Evolutionary conservation across 92 coral and sea anemone species (phyloP).

Genomic region (Epizoanthus ramosus): DNA sequence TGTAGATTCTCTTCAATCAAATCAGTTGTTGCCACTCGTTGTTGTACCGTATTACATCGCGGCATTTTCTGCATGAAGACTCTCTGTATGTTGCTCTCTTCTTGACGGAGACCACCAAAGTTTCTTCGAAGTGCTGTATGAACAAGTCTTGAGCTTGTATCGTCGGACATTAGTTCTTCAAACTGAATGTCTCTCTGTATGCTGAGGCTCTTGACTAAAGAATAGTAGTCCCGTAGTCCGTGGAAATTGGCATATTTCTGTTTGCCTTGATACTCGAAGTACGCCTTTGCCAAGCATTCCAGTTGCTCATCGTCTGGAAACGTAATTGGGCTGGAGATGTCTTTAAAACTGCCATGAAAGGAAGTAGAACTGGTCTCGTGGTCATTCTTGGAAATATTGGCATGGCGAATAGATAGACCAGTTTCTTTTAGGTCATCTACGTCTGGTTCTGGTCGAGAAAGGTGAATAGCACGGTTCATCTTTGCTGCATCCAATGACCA

Average conservation of each 20-base stretch:
- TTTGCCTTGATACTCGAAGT: slow-evolving; percentile 68
- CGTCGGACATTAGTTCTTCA: slow-evolving; percentile 32
- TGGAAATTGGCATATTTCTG: slow-evolving; percentile 88
- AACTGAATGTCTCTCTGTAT: neutral
- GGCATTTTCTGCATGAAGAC: slow-evolving; percentile 72
- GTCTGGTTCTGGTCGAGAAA: slow-evolving; percentile 97
- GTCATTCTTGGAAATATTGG: slow-evolving; percentile 37
- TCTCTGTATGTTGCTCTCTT: slow-evolving; percentile 65
- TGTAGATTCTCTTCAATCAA: slow-evolving; percentile 83
- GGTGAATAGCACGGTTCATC: slow-evolving; percentile 98
- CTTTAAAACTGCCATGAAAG: neutral
- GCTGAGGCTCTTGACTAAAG: slow-evolving; percentile 89
- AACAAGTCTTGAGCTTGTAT: slow-evolving; percentile 54
- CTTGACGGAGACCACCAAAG: slow-evolving; percentile 89
- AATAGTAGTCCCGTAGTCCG: slow-evolving; percentile 97
- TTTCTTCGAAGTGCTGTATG: slow-evolving; percentile 88
- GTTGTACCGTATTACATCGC: slow-evolving; percentile 36
- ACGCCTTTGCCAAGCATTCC: slow-evolving; percentile 82
- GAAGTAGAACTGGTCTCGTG: neutral
- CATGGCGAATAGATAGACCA: slow-evolving; percentile 83
- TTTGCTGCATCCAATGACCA: slow-evolving; percentile 99
- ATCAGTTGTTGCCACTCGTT: slow-evolving; percentile 62
- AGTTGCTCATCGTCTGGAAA: slow-evolving; percentile 58
- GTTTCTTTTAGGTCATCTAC: slow-evolving; percentile 83
- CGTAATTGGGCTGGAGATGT: neutral